Evolutionary conservation across 2,888 invertebrate species (phyloP), one percentile per base, ranked within the genome.

Genomic region (Ormyrus rosae): DNA sequence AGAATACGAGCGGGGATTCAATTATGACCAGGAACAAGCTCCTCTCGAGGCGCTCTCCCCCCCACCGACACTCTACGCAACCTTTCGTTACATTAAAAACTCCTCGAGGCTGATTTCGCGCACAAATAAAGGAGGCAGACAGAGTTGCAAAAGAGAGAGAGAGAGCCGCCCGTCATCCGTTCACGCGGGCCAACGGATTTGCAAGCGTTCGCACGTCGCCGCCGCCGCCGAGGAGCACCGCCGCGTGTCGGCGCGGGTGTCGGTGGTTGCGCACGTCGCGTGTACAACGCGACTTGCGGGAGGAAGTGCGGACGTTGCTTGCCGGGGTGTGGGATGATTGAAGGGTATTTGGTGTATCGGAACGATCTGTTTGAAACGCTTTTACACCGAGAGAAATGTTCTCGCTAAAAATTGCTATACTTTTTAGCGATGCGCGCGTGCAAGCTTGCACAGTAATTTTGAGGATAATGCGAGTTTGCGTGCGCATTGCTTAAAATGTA

Each of bases 71-170:
- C 68, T 68, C 56, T 9, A 2, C 48, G 69, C 58, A 70, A 70
- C 46, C 58, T 70, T 61, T 34, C 63, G 8, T 61, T 53, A 63
- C 53, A 72, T 63, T 53, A 72, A 61, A 72, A 72, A 53, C 34
- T 4, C 34, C 34, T 34, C 4, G 51, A 34, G 19, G 48, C 10
- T 19, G 51, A 74, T 74, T 74, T 51, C 67, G 50, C 50, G 67
- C 74, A 60, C 58, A 63, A 74, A 67, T 74, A 74, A 74, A 53
- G 46, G 45, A 8, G 13, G 3, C 34, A 19, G 34, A 13, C 13
- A 0, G 3, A 34, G 46, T 9, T 34, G 74, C 61, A 19, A 48
- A 48, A 56, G 13, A 13, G 13, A 13, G 13, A 13, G 55, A 63
- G 50, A 60, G 65, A 55, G 19, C 45, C 51, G 13, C 48, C 48